Evolutionary conservation across 2,113 vertebrate species (phyloP), one percentile per base, ranked within the genome.

Genomic region (Balaenoptera acutorostrata): DNA sequence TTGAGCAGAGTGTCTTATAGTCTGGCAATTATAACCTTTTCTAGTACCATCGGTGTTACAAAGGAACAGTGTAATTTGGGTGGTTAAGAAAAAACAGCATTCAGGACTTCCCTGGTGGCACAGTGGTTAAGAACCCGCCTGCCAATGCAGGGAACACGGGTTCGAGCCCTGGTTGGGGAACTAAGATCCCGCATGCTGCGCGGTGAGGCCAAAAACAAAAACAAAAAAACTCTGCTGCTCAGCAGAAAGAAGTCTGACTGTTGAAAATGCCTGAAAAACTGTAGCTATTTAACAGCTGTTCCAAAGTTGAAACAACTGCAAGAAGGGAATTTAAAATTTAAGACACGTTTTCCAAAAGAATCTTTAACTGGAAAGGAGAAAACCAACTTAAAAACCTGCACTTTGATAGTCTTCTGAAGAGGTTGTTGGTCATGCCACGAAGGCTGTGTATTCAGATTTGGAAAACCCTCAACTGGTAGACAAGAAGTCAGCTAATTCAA

Each of bases 271-370:
- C 66, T 64, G 66, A 78, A 88, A 84, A 83, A 44, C 69, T 44
- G 8, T 23, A 69, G 61, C 44, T 33, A 88, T 77, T 92, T 78
- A 63, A 14, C 39, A 83, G 61, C 41, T 75, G 15, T 84, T 95
- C 61, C 77, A 46, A 36, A 77, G 44, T 46, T 88, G 61, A 18
- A 88, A 95, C 21, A 78, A 92, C 7, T 71, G 33, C 36, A 96
- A 71, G 36, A 83, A 75, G 31, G 88, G 12, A 63, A 92, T 55
- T 63, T 63, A 63, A 96, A 89, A 89, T n/a, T 88, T 88, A 96
- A 85, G 78, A 93, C 66, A 46, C 1, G 4, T n/a, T 85, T 75
- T 78, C 72, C 44, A 85, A 57, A 92, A 95, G 11, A 78, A 66
- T 93, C 71, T 71, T 92, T 63, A 80, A 66, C 27, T 85, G 27